Percentiles rank a stretch among this genome's conserved stretches.
Evolutionary conservation across 2,888 invertebrate genomes (phyloP).

Genomic region (Philereme transversata): DNA sequence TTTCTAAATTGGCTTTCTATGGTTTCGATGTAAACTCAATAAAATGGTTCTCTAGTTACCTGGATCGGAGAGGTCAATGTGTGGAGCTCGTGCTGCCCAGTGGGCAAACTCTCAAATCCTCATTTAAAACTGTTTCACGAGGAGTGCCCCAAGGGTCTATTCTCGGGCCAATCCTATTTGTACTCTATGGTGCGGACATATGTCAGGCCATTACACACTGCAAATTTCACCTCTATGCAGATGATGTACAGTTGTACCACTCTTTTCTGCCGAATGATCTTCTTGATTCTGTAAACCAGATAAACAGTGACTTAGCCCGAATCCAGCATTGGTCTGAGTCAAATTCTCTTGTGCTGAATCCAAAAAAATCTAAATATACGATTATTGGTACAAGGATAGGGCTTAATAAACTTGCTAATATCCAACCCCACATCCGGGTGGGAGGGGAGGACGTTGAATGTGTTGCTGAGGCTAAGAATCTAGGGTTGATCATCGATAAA

Average conservation of each 20-base stretch:
- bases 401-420: neutral
- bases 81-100: neutral
- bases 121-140: neutral
- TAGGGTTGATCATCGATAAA: neutral
- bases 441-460: neutral
- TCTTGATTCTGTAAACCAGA: neutral
- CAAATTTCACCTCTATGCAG: neutral
- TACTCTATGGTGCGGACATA: neutral
- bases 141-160: conserved; percentile 2
- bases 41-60: neutral
- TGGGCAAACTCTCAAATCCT: neutral
- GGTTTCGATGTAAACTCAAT: neutral
- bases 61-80: neutral
- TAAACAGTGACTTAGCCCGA: neutral
- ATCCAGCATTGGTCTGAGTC: neutral
- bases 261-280: neutral
- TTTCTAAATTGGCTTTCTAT: neutral
- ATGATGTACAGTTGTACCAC: neutral
- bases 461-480: neutral
- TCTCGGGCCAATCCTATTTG: neutral
- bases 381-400: neutral
- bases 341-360: neutral
- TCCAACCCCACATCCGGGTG: neutral
- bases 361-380: neutral
- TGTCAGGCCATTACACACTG: neutral